Base-by-base conservation (phyloP, 2,113 vertebrate genomes). In the Atherinomorus stipes region DNA sequence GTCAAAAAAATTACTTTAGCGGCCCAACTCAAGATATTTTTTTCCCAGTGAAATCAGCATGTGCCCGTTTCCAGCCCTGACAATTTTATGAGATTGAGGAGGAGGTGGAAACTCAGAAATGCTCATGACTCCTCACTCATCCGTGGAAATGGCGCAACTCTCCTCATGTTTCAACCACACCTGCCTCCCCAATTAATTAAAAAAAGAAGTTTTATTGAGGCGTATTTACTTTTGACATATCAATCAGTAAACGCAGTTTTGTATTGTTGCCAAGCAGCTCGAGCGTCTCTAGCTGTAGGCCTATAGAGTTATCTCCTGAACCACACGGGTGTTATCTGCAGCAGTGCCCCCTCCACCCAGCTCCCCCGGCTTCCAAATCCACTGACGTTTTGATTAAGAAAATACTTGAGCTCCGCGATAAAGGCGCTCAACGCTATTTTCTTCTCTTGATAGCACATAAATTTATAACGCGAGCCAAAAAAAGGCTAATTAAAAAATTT, bases 281-380 rank as follows among this genome's bases (percentile, higher is more conserved):
- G 19, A 26, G 70, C 21, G 21, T 57, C 45, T 50, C 4, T 28
- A 10, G 26, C 21, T 4, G 50, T 16, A 37, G n/a, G 37, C 40
- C 40, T 4, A 13, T 4, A 42, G 31, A 49, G 38, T 85, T 88
- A 90, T 90, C 89, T 80, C 0, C 1, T 0, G 10, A 15, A 22
- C 16, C 79, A 84, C 21, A 15, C 71, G 3, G 22, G 31, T 1
- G 51, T 83, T 91, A 93, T 93, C 90, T 77, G 22, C 64, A 59
- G 61, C 64, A 59, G 70, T 34, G 4, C 56, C 50, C 34, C 64
- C 69, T 75, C 81, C 78, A 21, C 85, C 84, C 81, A 40, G 0
- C 10, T 53, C 5, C 15, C 22, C 22, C 4, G 4, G 5, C 37
- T 61, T 50, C 51, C 76, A 65, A 28, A 25, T 4, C 0, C 1